These are phyloP conservation scores for Cataglyphis albicans DNA, from an alignment of 2,888 invertebrate genomes.

Conservation along the genomic window DNA sequence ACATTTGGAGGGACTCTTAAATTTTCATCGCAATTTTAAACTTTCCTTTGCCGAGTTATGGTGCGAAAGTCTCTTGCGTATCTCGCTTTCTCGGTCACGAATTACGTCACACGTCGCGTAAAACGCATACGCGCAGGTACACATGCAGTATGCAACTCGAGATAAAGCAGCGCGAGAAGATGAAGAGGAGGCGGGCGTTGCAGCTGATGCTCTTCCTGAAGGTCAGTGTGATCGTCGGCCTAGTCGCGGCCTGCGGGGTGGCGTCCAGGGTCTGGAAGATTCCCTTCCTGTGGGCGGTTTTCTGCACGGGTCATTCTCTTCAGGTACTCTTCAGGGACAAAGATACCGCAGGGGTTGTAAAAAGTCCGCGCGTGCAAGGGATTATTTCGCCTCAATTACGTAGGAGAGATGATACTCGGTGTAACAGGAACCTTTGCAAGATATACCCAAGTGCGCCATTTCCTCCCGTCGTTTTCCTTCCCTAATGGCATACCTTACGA, in stretches of 20 bases:
- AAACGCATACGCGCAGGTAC: constrained; percentile 85
- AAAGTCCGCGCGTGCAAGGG: neutral
- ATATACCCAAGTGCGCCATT: constrained; percentile 5
- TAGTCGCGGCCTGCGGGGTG: constrained; percentile 85
- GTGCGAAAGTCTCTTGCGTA: constrained; percentile 11
- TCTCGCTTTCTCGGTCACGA: neutral
- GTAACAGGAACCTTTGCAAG: constrained; percentile 4
- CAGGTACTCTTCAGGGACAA: constrained; percentile 75
- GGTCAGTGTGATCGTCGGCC: constrained; percentile 86
- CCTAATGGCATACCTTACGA: constrained; percentile 22
- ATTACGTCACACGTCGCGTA: constrained; percentile 24
- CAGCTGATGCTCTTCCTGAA: constrained; percentile 89
- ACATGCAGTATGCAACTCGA: constrained; percentile 89
- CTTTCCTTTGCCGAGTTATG: constrained; percentile 20
- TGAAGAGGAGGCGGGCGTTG: constrained; percentile 88
- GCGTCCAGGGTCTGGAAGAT: constrained; percentile 83
- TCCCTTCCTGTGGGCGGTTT: constrained; percentile 84
- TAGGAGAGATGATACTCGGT: neutral
- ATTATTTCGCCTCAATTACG: neutral
- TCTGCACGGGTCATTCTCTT: constrained; percentile 84
- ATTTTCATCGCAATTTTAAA: constrained; percentile 43
- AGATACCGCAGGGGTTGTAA: neutral
- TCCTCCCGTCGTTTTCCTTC: neutral
- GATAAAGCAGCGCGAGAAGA: constrained; percentile 88
- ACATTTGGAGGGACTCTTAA: neutral